Conservation (phyloP, 2,888 invertebrate species). For the Agrypnus murinus region DNA sequence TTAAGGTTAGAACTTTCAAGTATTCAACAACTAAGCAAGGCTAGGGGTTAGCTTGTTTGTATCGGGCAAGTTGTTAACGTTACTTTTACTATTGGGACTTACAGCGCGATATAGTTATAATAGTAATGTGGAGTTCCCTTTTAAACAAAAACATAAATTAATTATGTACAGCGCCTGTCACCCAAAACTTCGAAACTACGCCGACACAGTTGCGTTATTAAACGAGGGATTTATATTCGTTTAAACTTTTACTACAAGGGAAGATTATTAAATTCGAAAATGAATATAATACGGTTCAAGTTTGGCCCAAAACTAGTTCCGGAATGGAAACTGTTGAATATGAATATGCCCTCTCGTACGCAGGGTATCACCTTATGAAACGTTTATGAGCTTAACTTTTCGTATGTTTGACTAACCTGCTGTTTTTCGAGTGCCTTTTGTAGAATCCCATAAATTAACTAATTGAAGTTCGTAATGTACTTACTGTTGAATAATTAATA, state of each 20-base stretch:
- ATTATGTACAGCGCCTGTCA: conserved; percentile 22
- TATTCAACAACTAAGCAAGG: not conserved
- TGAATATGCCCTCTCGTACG: too few relatives aligned
- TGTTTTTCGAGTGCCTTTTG: too few relatives aligned
- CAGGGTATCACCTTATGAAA: too few relatives aligned
- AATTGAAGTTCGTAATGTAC: too few relatives aligned
- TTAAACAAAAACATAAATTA: conserved; percentile 32
- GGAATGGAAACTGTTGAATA: too few relatives aligned
- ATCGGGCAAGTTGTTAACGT: conserved; percentile 15
- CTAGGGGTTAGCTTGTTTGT: too few relatives aligned
- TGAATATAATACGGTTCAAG: conserved; percentile 10
- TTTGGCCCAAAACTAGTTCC: too few relatives aligned
- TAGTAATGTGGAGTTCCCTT: conserved; percentile 17
- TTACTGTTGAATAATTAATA: too few relatives aligned
- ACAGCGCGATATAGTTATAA: not conserved
- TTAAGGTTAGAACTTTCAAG: not conserved
- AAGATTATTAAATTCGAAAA: conserved; percentile 25
- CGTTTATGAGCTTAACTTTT: too few relatives aligned
- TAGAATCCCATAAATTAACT: too few relatives aligned
- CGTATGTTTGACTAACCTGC: too few relatives aligned
- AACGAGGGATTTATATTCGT: conserved; percentile 28
- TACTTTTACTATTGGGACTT: not conserved
- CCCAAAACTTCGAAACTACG: conserved; percentile 13
- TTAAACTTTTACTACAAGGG: conserved; percentile 21
- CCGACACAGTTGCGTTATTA: conserved; percentile 21